These are phyloP conservation scores for Erpetoichthys calabaricus DNA, from an alignment of 2,797 vertebrate genomes.

Conservation along the genomic window DNA sequence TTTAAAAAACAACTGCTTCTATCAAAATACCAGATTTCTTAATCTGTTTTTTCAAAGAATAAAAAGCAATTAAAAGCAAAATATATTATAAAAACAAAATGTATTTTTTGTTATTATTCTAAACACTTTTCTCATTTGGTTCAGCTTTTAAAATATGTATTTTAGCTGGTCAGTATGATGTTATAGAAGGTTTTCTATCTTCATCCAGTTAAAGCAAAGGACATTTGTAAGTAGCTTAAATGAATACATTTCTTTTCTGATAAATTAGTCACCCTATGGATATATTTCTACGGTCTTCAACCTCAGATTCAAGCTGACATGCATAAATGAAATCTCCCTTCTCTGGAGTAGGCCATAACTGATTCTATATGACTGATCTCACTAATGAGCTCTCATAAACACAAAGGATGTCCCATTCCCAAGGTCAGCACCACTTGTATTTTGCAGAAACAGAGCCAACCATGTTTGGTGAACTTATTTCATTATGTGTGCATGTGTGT, in stretches of 20 bases:
- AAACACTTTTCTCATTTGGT: too few relatives aligned
- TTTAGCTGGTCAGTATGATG: too few relatives aligned
- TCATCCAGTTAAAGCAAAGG: background rate
- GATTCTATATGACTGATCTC: slow-evolving; percentile 34
- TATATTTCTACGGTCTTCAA: slow-evolving; percentile 28
- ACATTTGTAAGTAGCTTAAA: background rate
- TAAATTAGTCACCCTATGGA: slow-evolving; percentile 30
- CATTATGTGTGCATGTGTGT: slow-evolving; percentile 24
- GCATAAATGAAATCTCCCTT: slow-evolving; percentile 30
- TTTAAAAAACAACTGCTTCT: too few relatives aligned
- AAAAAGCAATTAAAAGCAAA: background rate
- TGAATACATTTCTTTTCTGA: slow-evolving; percentile 14
- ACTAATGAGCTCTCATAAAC: slow-evolving; percentile 27
- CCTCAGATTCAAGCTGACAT: slow-evolving; percentile 22
- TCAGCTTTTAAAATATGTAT: too few relatives aligned
- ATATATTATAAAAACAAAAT: background rate
- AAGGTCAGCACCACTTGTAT: slow-evolving; percentile 24
- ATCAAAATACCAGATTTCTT: too few relatives aligned
- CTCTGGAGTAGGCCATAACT: slow-evolving; percentile 33
- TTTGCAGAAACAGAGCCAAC: slow-evolving; percentile 28
- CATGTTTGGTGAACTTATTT: slow-evolving; percentile 43
- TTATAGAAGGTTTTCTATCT: too few relatives aligned
- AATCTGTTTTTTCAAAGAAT: too few relatives aligned
- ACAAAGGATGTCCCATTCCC: slow-evolving; percentile 24
- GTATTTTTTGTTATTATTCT: background rate